Base-by-base conservation (phyloP, 2,888 invertebrate genomes). In the Digitonthophagus gazella region DNA sequence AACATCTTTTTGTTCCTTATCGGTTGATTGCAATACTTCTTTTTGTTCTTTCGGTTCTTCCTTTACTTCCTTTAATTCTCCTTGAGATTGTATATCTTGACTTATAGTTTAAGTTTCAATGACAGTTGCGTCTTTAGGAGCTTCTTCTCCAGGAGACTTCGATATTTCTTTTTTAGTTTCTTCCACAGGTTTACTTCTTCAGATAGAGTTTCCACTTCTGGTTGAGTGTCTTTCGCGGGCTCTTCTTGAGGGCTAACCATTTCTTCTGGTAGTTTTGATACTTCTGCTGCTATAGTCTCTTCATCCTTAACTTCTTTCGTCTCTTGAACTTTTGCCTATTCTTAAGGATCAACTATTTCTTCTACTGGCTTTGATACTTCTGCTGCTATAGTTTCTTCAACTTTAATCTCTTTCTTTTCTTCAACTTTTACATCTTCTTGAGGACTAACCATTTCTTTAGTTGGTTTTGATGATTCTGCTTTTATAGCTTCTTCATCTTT, bases 11-110 rank as follows among this genome's bases (percentile, higher is more conserved):
- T n/a, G n/a, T n/a, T n/a, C n/a, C n/a, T n/a, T n/a, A n/a, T n/a
- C n/a, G n/a, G n/a, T 44, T 8, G 69, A 22, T 64, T 69, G 65
- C 15, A 71, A 11, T n/a, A 15, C 3, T 64, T 11, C 22, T 19
- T 64, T 15, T 11, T 22, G 11, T 54, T 44, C 8, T 19, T 69
- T 65, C 5, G 57, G 44, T 54, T 64, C 4, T 16, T 55, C 22
- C 58, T 69, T 68, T 15, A 67, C 55, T 8, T n/a, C n/a, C n/a
- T n/a, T n/a, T n/a, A n/a, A n/a, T n/a, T 57, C 14, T 19, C 19
- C 63, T 64, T 63, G 20, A n/a, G 15, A 11, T 19, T 22, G n/a
- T n/a, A 44, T 14, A 2, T 67, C 55, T 64, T 67, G 64, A 18
- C 15, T 64, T n/a, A 22, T 64, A n/a, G 67, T 18, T 20, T 20